Conservation (phyloP, 2,113 vertebrate species). For the Xiphophorus couchianus region DNA sequence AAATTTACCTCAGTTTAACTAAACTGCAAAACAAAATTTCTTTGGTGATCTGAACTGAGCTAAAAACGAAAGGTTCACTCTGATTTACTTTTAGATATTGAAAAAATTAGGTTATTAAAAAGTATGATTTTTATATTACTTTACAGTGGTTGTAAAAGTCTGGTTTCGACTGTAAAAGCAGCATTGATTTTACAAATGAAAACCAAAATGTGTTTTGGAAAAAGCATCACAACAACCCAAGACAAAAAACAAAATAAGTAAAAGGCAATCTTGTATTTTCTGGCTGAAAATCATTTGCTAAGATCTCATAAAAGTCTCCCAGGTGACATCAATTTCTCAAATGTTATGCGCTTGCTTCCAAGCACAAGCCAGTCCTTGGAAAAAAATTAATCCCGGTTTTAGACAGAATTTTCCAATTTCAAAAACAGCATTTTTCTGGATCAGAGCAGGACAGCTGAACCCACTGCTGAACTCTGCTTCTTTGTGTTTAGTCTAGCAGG, state of each 20-base stretch:
- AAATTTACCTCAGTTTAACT: neutral
- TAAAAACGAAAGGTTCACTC: no score
- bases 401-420: slow-evolving; percentile 62
- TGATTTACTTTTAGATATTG: no score
- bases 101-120: neutral
- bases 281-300: neutral
- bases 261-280: neutral
- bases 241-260: neutral
- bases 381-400: slow-evolving; percentile 44
- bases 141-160: neutral
- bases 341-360: slow-evolving; percentile 54
- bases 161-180: neutral
- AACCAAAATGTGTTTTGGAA: no score
- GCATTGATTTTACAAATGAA: no score
- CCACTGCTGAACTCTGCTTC: slow-evolving; percentile 33
- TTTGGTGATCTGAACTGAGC: no score
- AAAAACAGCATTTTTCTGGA: slow-evolving; percentile 59
- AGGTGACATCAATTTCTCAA: slow-evolving; percentile 67
- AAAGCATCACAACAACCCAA: neutral
- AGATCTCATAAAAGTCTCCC: slow-evolving; percentile 31
- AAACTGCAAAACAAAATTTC: neutral
- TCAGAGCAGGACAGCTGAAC: slow-evolving; percentile 34
- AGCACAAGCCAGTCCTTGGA: slow-evolving; percentile 58
- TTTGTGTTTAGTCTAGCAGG: slow-evolving; percentile 65
- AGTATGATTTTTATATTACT: no score